A percentile compares a stretch with the other conserved stretches of the same genome.
Conservation (phyloP, 2,113 vertebrate genomes). For the Entosphenus tridentatus region DNA sequence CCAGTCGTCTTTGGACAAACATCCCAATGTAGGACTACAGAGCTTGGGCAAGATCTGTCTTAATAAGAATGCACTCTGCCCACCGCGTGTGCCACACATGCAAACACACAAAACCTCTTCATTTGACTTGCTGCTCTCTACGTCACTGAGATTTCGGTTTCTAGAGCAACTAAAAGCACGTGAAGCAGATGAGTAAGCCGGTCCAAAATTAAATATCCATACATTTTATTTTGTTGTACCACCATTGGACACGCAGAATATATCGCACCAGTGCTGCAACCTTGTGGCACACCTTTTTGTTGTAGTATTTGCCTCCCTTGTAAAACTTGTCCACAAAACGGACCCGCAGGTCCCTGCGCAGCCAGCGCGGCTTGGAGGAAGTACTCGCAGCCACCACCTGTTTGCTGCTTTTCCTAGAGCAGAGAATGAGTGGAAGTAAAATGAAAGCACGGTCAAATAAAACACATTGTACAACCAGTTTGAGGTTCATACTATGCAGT, state of each 20-base stretch:
- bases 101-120: too few relatives aligned
- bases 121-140: neutral
- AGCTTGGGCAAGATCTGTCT: too few relatives aligned
- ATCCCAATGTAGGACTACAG: too few relatives aligned
- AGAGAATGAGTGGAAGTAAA: too few relatives aligned
- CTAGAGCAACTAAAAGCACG: neutral
- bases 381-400: neutral
- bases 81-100: too few relatives aligned
- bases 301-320: constrained; percentile 57
- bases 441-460: too few relatives aligned
- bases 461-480: too few relatives aligned
- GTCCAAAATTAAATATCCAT: neutral
- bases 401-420: too few relatives aligned
- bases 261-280: neutral
- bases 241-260: neutral
- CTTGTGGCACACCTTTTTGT: constrained; percentile 36
- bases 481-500: too few relatives aligned
- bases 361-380: neutral
- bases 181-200: neutral
- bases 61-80: too few relatives aligned
- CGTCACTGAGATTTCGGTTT: neutral
- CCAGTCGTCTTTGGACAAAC: too few relatives aligned
- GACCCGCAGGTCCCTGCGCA: constrained; percentile 27
- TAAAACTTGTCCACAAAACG: constrained; percentile 50
- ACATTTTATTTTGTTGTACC: neutral